Percentiles rank a stretch among this genome's conserved stretches.
These are phyloP conservation scores for Nipponia nippon DNA, from an alignment of 2,113 vertebrate species.

Conservation along the genomic window DNA sequence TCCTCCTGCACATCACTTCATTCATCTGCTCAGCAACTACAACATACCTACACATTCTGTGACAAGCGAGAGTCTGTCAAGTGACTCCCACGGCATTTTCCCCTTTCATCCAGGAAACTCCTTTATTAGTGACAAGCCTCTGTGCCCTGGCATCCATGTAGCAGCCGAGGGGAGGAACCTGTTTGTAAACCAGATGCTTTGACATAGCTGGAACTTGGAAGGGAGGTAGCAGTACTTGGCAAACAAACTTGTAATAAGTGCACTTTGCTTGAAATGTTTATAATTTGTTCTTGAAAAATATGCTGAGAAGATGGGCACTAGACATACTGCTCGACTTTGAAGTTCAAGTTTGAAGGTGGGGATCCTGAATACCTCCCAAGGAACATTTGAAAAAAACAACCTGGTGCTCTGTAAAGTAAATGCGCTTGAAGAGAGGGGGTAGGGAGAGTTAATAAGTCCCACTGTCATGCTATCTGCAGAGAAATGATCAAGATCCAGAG, in stretches of 20 bases:
- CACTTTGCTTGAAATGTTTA: conserved; percentile 61
- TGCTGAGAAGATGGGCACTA: conserved; percentile 43
- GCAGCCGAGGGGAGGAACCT: conserved; percentile 35
- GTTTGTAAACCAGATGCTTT: conserved; percentile 63
- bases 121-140: conserved; percentile 13
- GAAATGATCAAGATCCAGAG: neutral
- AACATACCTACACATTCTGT: neutral
- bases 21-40: conserved; percentile 26
- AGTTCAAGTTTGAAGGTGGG: conserved; percentile 19
- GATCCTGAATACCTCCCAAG: neutral
- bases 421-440: neutral
- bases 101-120: conserved; percentile 40
- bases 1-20: conserved; percentile 35
- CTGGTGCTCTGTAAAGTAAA: neutral
- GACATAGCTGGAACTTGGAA: conserved; percentile 24
- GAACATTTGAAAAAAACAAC: neutral
- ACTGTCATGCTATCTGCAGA: neutral
- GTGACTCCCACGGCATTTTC: conserved; percentile 27
- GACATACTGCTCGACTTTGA: conserved; percentile 26
- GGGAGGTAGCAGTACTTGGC: conserved; percentile 49
- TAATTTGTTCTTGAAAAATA: conserved; percentile 57
- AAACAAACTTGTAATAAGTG: conserved; percentile 58
- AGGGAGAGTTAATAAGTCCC: neutral
- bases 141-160: neutral
- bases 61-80: conserved; percentile 3